Conservation (phyloP, 2,888 invertebrate species). For the Tridacna crocea region DNA sequence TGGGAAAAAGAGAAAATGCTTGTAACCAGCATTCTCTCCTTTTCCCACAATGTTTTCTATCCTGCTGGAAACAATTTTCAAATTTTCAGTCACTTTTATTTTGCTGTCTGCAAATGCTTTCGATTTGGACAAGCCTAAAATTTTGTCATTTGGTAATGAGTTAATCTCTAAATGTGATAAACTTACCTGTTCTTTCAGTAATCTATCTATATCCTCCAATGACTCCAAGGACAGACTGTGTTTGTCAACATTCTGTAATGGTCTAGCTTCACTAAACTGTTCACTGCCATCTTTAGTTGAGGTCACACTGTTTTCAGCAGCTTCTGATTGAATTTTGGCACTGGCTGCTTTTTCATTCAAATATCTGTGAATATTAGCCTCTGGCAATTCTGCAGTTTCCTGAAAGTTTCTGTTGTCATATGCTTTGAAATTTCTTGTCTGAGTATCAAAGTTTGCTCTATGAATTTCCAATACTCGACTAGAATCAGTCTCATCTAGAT, state of each 20-base stretch:
- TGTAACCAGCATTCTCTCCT: too few species aligned
- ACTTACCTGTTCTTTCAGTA: slow-evolving; percentile 58
- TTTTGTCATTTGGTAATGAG: too few species aligned
- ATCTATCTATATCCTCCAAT: slow-evolving; percentile 58
- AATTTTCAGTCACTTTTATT: too few species aligned
- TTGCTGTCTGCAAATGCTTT: too few species aligned
- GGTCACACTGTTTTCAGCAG: background rate
- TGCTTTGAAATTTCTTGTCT: slow-evolving; percentile 61
- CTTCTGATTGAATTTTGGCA: background rate
- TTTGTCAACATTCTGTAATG: slow-evolving; percentile 21
- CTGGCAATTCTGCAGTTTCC: slow-evolving; percentile 8
- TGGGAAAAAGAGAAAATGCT: too few species aligned
- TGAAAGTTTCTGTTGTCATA: slow-evolving; percentile 22
- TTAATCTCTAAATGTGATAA: background rate
- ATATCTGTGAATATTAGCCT: slow-evolving; percentile 20
- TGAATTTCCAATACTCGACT: slow-evolving; percentile 67
- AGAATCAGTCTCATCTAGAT: slow-evolving; percentile 45
- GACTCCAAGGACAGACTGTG: slow-evolving; percentile 51
- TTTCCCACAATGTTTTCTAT: too few species aligned
- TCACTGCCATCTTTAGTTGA: slow-evolving; percentile 1
- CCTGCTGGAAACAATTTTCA: too few species aligned
- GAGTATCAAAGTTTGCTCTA: slow-evolving; percentile 66
- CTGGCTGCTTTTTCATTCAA: slow-evolving; percentile 20
- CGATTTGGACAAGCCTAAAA: too few species aligned
- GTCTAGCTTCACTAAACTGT: background rate